Evolutionary conservation across 2,888 invertebrate genomes (phyloP), one percentile per base, ranked within the genome.

Genomic region (Protophormia terraenovae): DNA sequence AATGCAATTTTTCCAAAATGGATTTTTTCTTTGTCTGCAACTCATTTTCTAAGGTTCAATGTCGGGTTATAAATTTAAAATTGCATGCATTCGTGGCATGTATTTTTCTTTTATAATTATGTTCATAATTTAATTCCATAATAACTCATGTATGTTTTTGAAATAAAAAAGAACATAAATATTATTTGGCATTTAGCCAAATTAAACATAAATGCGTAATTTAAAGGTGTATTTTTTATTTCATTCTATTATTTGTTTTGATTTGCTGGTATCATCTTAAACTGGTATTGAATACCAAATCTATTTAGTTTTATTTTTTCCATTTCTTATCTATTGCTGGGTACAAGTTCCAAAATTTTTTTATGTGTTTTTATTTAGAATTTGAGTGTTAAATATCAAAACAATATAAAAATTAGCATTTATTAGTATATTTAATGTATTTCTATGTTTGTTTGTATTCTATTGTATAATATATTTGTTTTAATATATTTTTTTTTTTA

Each of bases 331-430:
- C 24, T 22, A 19, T 38, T 60, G 16, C n/a, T 27, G 41, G 47
- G 66, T 67, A 47, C 29, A 67, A 67, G 45, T 45, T 67, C 27
- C 66, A 66, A 66, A 66, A 45, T 45, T 27, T 24, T 53, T 5
- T 53, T 24, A 12, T 53, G 27, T 24, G 14, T 27, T 22, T 41
- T 24, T 66, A n/a, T 24, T 45, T 66, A 7, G 8, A 27, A 14
- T 8, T 2, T 16, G 35, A 38, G 41, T 64, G 41, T 41, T 27
- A 41, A 41, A 41, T 64, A 64, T 64, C 41, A 41, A 64, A 64
- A 64, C n/a, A 64, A 64, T 27, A 64, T 27, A 24, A 64, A 41
- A 38, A 64, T 45, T 66, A 58, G 16, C 29, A 66, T 45, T 66
- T 66, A 45, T 41, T 29, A 35, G 38, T 62, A 38, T 35, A 38